A percentile compares a stretch with the other conserved stretches of the same genome.
phyloP scores from a whole-genome alignment of 2,113 vertebrate genomes.

The Galbula dea region DNA sequence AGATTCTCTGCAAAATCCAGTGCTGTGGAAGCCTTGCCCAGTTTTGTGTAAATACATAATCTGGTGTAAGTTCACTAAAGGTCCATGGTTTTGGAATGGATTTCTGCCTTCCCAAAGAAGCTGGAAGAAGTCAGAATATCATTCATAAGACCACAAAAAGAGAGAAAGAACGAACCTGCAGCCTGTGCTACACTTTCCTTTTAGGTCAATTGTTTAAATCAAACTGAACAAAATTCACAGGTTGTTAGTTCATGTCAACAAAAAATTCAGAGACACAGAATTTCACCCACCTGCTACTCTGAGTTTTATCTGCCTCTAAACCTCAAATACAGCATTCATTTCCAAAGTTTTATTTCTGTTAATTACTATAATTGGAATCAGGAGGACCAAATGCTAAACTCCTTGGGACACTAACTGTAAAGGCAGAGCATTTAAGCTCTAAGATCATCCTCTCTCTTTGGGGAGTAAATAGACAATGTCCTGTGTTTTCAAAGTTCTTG shows the following conservation, averaged over 20 bases:
- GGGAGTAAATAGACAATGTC: neutral
- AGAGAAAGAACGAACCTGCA: neutral
- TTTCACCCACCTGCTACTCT: neutral
- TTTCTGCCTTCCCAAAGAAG: neutral
- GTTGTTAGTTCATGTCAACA: neutral
- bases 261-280: neutral
- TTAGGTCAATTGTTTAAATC: neutral
- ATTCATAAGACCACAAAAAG: neutral
- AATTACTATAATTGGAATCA: neutral
- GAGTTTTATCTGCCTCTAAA: neutral
- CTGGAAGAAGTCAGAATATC: neutral
- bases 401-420: fast-evolving
- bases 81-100: neutral
- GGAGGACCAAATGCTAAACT: neutral
- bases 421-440: neutral
- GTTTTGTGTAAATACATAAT: neutral
- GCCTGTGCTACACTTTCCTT: neutral
- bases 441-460: neutral
- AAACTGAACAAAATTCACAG: neutral
- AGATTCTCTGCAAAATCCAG: neutral
- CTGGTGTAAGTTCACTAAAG: constrained; percentile 1
- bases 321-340: neutral
- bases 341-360: neutral
- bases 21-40: neutral
- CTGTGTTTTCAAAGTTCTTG: neutral